phyloP scores from a whole-genome alignment of 2,113 vertebrate genomes.

The Hiodon tergisus region DNA sequence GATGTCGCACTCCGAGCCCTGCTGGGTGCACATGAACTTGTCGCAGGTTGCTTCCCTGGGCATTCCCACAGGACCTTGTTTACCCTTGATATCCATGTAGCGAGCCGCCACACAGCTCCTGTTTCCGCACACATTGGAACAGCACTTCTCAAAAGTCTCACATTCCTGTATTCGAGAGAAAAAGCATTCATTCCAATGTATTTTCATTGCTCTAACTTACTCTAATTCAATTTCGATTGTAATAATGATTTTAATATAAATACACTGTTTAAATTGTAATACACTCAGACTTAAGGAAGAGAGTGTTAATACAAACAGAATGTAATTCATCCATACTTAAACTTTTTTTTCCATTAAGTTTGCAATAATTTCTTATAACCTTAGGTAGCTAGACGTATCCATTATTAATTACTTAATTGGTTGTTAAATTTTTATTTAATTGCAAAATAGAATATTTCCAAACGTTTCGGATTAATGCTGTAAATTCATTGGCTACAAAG shows the following conservation, averaged over 20 bases:
- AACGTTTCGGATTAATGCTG: too few relatives aligned
- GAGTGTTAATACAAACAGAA: too few relatives aligned
- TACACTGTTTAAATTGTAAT: too few relatives aligned
- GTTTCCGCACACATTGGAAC: slow-evolving; percentile 90
- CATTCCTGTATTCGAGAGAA: slow-evolving; percentile 72
- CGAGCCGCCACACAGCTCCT: slow-evolving; percentile 89
- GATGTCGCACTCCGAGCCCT: slow-evolving; percentile 90
- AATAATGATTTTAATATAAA: background rate
- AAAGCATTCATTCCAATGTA: background rate
- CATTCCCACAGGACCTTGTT: slow-evolving; percentile 76
- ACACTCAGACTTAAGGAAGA: too few relatives aligned
- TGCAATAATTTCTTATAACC: too few relatives aligned
- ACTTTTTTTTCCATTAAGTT: too few relatives aligned
- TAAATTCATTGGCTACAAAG: too few relatives aligned
- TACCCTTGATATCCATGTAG: slow-evolving; percentile 71
- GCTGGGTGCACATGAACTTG: slow-evolving; percentile 86
- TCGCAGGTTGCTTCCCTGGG: slow-evolving; percentile 81
- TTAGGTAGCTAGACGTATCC: too few relatives aligned
- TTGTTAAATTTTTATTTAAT: too few relatives aligned
- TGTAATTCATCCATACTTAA: too few relatives aligned
- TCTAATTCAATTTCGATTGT: background rate
- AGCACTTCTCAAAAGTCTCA: slow-evolving; percentile 90
- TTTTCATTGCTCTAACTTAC: background rate
- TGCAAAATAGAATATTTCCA: too few relatives aligned
- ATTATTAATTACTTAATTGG: too few relatives aligned